These are phyloP conservation scores for Sinella curviseta DNA, from an alignment of 1,140 invertebrate genomes.

Conservation along the genomic window DNA sequence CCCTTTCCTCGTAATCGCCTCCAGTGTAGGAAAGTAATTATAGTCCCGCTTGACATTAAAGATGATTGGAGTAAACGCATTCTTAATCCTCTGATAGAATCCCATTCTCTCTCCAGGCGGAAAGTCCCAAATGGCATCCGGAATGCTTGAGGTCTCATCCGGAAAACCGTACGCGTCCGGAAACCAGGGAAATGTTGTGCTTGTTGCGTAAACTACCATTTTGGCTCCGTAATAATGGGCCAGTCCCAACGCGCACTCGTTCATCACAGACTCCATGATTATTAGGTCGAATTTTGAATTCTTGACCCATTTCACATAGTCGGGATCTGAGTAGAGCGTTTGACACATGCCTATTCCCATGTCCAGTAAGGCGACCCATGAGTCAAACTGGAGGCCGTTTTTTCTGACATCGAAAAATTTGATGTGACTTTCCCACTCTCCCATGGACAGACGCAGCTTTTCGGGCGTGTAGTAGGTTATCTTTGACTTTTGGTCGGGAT, in stretches of 20 bases:
- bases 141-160: background rate
- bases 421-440: background rate
- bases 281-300: slow-evolving; percentile 50
- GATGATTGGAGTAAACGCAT: slow-evolving; percentile 8
- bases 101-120: background rate
- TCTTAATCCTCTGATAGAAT: slow-evolving; percentile 27
- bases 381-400: background rate
- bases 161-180: background rate
- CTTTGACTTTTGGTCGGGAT: too few relatives aligned
- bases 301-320: background rate
- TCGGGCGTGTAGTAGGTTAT: background rate
- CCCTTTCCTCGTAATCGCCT: slow-evolving; percentile 25
- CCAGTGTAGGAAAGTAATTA: slow-evolving; percentile 25
- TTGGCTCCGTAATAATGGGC: slow-evolving; percentile 26
- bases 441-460: background rate
- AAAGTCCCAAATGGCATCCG: slow-evolving; percentile 27
- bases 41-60: slow-evolving; percentile 1
- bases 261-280: slow-evolving; percentile 50
- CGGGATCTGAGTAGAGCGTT: too few relatives aligned
- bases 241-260: slow-evolving; percentile 45
- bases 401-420: background rate
- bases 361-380: too few relatives aligned
- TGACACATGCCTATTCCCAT: too few relatives aligned
- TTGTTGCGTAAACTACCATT: slow-evolving; percentile 22
- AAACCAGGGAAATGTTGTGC: background rate